Evolutionary conservation across 1,140 invertebrate species (phyloP), one percentile per base, ranked within the genome.

Genomic region (Semibalanus balanoides): DNA sequence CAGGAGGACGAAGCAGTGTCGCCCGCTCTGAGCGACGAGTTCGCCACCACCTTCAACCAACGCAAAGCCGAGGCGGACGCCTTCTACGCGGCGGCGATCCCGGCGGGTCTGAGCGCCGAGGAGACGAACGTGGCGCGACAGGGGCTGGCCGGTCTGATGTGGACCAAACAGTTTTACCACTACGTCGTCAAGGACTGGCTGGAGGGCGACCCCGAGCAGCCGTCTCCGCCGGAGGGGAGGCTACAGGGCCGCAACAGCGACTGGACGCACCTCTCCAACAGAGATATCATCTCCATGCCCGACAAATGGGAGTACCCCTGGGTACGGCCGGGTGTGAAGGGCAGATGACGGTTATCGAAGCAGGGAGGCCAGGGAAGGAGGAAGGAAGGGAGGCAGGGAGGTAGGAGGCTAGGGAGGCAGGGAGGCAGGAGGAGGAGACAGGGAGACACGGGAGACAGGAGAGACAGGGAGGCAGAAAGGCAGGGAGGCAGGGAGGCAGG

Each of bases 271-370:
- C 78, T 85, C 0, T 83, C 81, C 75, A 85, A 84, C 79, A 78
- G 81, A 7, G 84, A 85, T 78, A 77, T 85, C 43, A 82, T 85
- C 29, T 84, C 83, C 14, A 82, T 85, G 82, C 85, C 85, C 0
- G 85, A 85, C 78, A 85, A 85, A 76, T 85, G 85, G 85, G 85
- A 85, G 78, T 85, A 84, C 79, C 85, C 85, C 14, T 85, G 85
- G 85, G 84, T 85, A n/a, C n/a, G n/a, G n/a, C n/a, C n/a, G n/a
- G n/a, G n/a, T n/a, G n/a, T n/a, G n/a, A n/a, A n/a, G n/a, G n/a
- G n/a, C n/a, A n/a, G n/a, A n/a, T n/a, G n/a, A n/a, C n/a, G n/a
- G n/a, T n/a, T n/a, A n/a, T n/a, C n/a, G n/a, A n/a, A n/a, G n/a
- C n/a, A n/a, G n/a, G n/a, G n/a, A n/a, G n/a, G n/a, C n/a, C n/a